Conservation (phyloP, 1,140 invertebrate species). For the Dermatophagoides farinae region DNA sequence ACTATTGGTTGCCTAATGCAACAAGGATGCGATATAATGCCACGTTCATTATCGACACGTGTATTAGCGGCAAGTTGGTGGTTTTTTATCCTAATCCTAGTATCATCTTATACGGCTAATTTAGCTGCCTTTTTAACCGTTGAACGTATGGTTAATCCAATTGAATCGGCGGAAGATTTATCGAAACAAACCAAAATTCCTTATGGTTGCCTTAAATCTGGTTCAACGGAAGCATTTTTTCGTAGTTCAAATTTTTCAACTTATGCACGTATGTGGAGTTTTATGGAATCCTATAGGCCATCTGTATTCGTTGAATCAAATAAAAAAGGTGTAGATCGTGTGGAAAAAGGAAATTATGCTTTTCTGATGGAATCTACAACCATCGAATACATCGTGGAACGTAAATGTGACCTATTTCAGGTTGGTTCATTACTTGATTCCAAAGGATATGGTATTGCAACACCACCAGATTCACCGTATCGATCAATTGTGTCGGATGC, state of each 20-base stretch:
- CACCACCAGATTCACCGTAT: slow-evolving; percentile 27
- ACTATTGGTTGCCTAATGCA: slow-evolving; percentile 56
- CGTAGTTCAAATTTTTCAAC: slow-evolving; percentile 67
- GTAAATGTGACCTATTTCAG: slow-evolving; percentile 50
- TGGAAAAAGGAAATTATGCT: slow-evolving; percentile 49
- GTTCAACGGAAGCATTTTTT: slow-evolving; percentile 30
- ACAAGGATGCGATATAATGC: slow-evolving; percentile 65
- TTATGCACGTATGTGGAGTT: slow-evolving; percentile 57
- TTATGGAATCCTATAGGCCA: slow-evolving; percentile 56
- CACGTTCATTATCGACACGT: slow-evolving; percentile 34
- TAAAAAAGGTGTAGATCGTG: slow-evolving; percentile 63
- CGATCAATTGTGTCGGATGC: slow-evolving; percentile 28
- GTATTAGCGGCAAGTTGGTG: slow-evolving; percentile 32
- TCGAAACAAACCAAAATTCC: slow-evolving; percentile 34
- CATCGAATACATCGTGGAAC: slow-evolving; percentile 51
- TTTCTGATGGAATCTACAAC: slow-evolving; percentile 71
- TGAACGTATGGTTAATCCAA: slow-evolving; percentile 33
- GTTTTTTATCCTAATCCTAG: slow-evolving; percentile 37
- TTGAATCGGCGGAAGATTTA: slow-evolving; percentile 34
- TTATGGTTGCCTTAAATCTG: slow-evolving; percentile 32
- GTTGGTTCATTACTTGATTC: slow-evolving; percentile 50
- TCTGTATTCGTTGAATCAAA: slow-evolving; percentile 58
- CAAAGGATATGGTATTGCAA: slow-evolving; percentile 30
- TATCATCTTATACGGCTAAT: slow-evolving; percentile 37
- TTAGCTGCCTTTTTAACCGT: slow-evolving; percentile 38